Conservation (phyloP, 1,140 invertebrate species). For the Neoseiulus cucumeris region DNA sequence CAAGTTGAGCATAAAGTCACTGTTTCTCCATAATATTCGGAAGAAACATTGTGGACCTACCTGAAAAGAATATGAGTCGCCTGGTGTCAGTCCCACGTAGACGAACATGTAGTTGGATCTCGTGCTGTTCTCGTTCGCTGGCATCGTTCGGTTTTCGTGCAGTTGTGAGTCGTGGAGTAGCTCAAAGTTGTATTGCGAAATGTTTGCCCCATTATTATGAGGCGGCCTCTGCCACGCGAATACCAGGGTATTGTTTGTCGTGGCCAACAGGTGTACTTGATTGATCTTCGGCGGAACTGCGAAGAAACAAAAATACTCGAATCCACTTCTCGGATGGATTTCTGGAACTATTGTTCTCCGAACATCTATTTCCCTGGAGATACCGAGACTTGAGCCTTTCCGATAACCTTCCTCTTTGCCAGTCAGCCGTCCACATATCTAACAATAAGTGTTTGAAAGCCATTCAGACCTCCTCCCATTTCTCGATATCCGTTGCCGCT, state of each 20-base stretch:
- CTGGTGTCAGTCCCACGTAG: slow-evolving; percentile 20
- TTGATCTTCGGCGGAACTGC: slow-evolving; percentile 20
- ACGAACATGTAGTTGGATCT: slow-evolving; percentile 21
- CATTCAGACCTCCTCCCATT: too few relatives aligned
- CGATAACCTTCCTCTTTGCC: too few relatives aligned
- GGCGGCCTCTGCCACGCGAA: slow-evolving; percentile 21
- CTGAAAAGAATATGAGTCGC: slow-evolving; percentile 20
- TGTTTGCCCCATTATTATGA: slow-evolving; percentile 21
- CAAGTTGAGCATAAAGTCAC: too few relatives aligned
- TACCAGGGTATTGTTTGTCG: slow-evolving; percentile 22
- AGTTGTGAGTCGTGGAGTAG: slow-evolving; percentile 14
- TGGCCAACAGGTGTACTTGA: slow-evolving; percentile 21
- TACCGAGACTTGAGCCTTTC: too few relatives aligned
- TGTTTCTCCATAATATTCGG: too few relatives aligned
- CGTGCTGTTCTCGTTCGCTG: slow-evolving; percentile 15
- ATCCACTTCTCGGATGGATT: neutral
- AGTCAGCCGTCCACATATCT: too few relatives aligned
- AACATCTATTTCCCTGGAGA: too few relatives aligned
- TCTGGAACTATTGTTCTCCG: too few relatives aligned
- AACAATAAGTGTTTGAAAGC: too few relatives aligned
- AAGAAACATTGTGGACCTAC: slow-evolving; percentile 14
- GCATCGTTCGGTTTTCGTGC: slow-evolving; percentile 18
- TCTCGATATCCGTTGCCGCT: too few relatives aligned
- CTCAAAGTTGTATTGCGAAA: slow-evolving; percentile 19
- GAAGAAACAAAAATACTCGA: neutral